phyloP scores from a whole-genome alignment of 1,140 invertebrate species.

The Ceratoteleas bidentatus region DNA sequence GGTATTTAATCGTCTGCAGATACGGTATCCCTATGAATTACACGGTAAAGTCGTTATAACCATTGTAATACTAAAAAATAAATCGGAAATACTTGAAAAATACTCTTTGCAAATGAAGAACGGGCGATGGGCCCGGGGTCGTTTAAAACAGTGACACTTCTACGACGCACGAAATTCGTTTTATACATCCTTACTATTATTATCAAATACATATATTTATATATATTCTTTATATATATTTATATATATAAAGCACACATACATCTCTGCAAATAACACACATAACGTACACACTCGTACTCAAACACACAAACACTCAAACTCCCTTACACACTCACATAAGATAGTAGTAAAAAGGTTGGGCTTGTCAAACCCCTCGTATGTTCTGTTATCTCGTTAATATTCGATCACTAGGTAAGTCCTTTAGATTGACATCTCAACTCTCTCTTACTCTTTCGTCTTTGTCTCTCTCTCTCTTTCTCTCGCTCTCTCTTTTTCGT shows the following conservation, averaged over 20 bases:
- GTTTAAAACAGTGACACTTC: constrained; percentile 46
- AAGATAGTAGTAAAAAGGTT: constrained; percentile 71
- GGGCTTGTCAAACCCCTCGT: constrained; percentile 55
- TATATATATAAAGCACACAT: constrained; percentile 35
- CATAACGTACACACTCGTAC: not conserved
- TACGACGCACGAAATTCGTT: constrained; percentile 48
- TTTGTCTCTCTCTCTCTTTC: too few species aligned
- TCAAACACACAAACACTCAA: not conserved
- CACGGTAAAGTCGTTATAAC: constrained; percentile 68
- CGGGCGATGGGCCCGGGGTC: constrained; percentile 43
- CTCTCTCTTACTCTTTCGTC: too few species aligned
- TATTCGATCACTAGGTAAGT: constrained; percentile 34
- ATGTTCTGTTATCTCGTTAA: constrained; percentile 25
- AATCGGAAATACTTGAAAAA: constrained; percentile 80
- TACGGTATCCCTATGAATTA: constrained; percentile 72
- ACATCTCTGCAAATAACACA: constrained; percentile 24
- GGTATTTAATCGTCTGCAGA: constrained; percentile 76
- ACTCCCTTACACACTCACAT: not conserved
- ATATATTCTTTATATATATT: too few species aligned
- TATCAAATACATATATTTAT: constrained; percentile 65
- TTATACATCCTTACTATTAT: constrained; percentile 61
- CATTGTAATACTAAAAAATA: constrained; percentile 80
- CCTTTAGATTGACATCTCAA: constrained; percentile 29
- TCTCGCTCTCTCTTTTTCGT: constrained; percentile 4
- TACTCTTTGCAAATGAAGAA: constrained; percentile 78